These are phyloP conservation scores for Menidia menidia DNA, from an alignment of 2,797 vertebrate species.

Conservation along the genomic window DNA sequence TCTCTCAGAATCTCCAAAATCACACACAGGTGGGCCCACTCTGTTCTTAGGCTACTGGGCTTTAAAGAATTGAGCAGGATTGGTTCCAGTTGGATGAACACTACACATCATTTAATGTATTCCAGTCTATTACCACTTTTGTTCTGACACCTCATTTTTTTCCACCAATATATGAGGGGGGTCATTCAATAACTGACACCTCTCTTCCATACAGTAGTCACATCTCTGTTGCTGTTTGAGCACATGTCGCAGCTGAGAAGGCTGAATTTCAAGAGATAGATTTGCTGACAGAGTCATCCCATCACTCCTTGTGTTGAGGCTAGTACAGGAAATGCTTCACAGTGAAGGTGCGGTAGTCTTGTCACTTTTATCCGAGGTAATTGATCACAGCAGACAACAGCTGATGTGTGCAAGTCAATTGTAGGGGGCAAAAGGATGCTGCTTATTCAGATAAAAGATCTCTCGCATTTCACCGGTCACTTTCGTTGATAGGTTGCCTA, in stretches of 20 bases:
- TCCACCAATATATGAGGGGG: constrained; percentile 79
- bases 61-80: constrained; percentile 76
- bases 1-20: constrained; percentile 62
- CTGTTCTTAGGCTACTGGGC: constrained; percentile 66
- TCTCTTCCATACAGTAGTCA: constrained; percentile 81
- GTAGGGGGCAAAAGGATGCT: constrained; percentile 69
- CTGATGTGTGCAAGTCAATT: constrained; percentile 81
- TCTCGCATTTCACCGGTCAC: constrained; percentile 58
- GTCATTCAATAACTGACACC: constrained; percentile 86
- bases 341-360: constrained; percentile 78
- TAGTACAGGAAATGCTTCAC: constrained; percentile 74
- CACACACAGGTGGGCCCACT: constrained; percentile 52
- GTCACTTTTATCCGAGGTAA: constrained; percentile 83
- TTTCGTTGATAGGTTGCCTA: constrained; percentile 51
- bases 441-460: constrained; percentile 78
- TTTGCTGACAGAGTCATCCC: constrained; percentile 83
- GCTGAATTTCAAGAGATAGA: constrained; percentile 82
- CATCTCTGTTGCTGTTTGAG: constrained; percentile 83
- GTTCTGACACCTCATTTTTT: constrained; percentile 84
- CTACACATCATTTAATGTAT: constrained; percentile 85
- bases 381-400: constrained; percentile 84
- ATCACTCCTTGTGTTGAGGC: constrained; percentile 72
- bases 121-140: constrained; percentile 84
- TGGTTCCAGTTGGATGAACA: constrained; percentile 78
- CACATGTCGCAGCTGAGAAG: constrained; percentile 82